Base-by-base conservation (phyloP, 2,888 invertebrate species). In the Amorpha juglandis region DNA sequence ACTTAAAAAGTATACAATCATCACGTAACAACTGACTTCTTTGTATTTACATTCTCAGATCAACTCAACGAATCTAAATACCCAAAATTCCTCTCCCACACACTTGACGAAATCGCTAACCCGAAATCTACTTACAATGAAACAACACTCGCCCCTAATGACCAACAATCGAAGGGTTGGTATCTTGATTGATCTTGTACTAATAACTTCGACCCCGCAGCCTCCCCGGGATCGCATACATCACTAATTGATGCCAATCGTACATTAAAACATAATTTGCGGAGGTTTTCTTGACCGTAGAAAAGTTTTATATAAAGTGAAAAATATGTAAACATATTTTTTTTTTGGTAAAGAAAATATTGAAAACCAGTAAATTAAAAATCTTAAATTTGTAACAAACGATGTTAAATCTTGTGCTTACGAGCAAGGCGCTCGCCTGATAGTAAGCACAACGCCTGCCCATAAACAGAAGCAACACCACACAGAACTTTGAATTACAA, bases 221-320 rank as follows among this genome's bases (percentile, higher is more conserved):
- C n/a, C 48, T 50, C 50, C 50, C 11, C 19, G 16, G 50, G 50
- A 50, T 19, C 4, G 48, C 16, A 6, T 45, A 45, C 45, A 14
- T 16, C 50, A 19, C 50, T 50, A 50, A 50, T 50, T 50, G 50
- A 19, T 50, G 50, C 9, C 50, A 50, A 50, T 50, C 19, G 19
- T 16, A 45, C 45, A 45, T 45, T 14, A 19, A 50, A 50, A 50
- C 19, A 19, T 19, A 19, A 50, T 19, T 19, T 45, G 19, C 11
- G 50, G 50, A 2, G 16, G 19, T 50, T 19, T 21, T 9, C 27
- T 27, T 27, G 27, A 27, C 27, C 27, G 27, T 27, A 3, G 27
- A 27, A 27, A 27, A 27, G 27, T 19, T 50, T 19, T 19, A 16
- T 19, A 19, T 16, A 50, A 50, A 19, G 8, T 3, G 27, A 27